Percentiles rank a stretch among this genome's conserved stretches.
These are phyloP conservation scores for Coregonus ussuriensis DNA, from an alignment of 2,797 vertebrate species.

Conservation along the genomic window DNA sequence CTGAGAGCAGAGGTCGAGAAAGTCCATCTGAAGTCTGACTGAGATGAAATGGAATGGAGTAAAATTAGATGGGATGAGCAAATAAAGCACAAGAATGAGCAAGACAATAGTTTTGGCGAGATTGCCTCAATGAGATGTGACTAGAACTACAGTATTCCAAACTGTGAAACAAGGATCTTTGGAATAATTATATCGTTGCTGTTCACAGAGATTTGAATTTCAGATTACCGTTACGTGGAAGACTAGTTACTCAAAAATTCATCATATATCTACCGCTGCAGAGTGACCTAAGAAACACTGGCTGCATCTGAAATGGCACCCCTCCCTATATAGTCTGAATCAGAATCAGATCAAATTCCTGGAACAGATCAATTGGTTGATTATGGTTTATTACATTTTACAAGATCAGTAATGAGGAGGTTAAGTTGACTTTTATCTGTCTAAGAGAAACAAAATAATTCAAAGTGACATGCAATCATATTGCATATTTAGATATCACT, in stretches of 20 bases:
- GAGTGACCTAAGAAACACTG: background rate
- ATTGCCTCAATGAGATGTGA: background rate
- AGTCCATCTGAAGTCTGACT: slow-evolving; percentile 16
- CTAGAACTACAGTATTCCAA: slow-evolving; percentile 1
- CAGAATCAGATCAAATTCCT: too few species aligned
- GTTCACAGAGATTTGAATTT: too few species aligned
- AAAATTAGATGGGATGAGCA: background rate
- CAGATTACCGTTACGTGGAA: background rate
- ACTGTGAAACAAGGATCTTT: background rate
- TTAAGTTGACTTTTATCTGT: too few species aligned
- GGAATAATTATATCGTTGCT: too few species aligned
- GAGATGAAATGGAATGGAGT: slow-evolving; percentile 3
- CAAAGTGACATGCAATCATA: too few species aligned
- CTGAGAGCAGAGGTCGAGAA: background rate
- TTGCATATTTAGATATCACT: too few species aligned
- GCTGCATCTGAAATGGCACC: too few species aligned
- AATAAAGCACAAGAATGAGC: background rate
- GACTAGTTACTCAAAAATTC: background rate
- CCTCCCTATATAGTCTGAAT: too few species aligned
- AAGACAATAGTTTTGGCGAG: background rate
- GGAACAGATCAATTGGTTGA: too few species aligned
- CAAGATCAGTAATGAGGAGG: too few species aligned
- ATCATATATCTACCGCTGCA: background rate
- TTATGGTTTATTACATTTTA: too few species aligned
- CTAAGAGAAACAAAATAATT: too few species aligned